Evolutionary conservation across 2,113 vertebrate genomes (phyloP).

Genomic region (Saguinus midas): DNA sequence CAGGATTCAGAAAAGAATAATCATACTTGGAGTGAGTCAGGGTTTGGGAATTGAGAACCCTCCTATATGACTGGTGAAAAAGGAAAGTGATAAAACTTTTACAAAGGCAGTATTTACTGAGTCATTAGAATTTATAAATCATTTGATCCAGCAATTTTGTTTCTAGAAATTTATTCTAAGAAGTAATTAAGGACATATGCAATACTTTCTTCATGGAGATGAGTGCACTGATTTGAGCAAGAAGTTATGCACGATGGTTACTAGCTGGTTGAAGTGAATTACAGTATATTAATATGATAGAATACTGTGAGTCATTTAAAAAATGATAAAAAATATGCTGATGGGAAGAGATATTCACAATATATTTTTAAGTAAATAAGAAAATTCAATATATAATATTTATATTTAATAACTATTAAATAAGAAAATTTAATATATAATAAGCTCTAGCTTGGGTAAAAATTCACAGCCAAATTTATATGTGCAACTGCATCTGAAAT

Average conservation of each 20-base stretch:
- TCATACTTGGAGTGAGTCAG: background rate
- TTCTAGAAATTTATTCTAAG: background rate
- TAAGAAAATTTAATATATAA: background rate
- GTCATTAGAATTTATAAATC: background rate
- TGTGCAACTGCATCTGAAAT: background rate
- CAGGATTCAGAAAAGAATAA: background rate
- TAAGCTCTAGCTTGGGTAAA: constrained; percentile 21
- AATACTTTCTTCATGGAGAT: background rate
- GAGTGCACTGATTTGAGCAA: background rate
- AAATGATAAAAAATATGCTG: background rate
- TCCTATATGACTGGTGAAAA: background rate
- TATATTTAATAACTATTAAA: background rate
- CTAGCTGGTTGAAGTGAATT: constrained; percentile 13
- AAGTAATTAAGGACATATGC: background rate
- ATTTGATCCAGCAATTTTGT: background rate
- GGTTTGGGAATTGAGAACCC: background rate
- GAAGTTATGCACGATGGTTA: background rate
- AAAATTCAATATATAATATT: background rate
- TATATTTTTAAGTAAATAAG: background rate
- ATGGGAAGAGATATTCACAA: background rate
- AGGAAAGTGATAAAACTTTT: background rate
- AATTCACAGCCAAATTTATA: constrained; percentile 4
- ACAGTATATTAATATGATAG: background rate
- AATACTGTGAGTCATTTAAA: background rate
- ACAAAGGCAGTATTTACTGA: background rate